Conservation (phyloP, 1,140 invertebrate species). For the Megalopta genalis region DNA sequence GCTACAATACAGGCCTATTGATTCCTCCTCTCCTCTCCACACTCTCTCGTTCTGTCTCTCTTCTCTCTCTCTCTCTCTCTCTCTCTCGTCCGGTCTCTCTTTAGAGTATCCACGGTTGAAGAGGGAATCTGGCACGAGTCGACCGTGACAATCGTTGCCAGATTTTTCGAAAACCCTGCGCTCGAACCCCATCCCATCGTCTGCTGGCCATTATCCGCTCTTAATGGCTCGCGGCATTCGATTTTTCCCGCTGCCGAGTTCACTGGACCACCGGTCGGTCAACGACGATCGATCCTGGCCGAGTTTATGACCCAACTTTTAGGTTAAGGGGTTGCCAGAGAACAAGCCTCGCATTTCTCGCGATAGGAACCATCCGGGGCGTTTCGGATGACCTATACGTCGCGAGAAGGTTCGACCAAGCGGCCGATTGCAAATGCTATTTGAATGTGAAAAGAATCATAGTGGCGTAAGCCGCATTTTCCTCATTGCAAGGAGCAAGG, state of each 20-base stretch:
- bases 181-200: neutral
- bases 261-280: neutral
- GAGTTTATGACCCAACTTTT: too few relatives aligned
- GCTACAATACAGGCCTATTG: slow-evolving; percentile 65
- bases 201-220: slow-evolving; percentile 24
- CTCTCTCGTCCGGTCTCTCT: neutral
- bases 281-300: neutral
- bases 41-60: neutral
- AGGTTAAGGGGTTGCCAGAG: too few relatives aligned
- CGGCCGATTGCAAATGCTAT: too few relatives aligned
- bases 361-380: too few relatives aligned
- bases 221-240: slow-evolving; percentile 34
- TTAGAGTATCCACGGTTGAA: slow-evolving; percentile 33
- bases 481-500: too few relatives aligned
- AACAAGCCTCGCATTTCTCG: too few relatives aligned
- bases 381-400: too few relatives aligned
- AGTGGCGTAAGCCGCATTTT: too few relatives aligned
- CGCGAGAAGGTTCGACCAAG: too few relatives aligned
- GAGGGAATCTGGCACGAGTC: slow-evolving; percentile 43
- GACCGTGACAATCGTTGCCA: slow-evolving; percentile 50
- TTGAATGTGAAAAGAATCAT: too few relatives aligned
- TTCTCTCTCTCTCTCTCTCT: neutral
- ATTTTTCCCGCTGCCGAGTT: neutral
- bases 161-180: slow-evolving; percentile 46
- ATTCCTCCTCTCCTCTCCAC: slow-evolving; percentile 32